A percentile compares a stretch with the other conserved stretches of the same genome.
Conservation (phyloP, 2,797 vertebrate species). For the Kryptolebias ocellatus region DNA sequence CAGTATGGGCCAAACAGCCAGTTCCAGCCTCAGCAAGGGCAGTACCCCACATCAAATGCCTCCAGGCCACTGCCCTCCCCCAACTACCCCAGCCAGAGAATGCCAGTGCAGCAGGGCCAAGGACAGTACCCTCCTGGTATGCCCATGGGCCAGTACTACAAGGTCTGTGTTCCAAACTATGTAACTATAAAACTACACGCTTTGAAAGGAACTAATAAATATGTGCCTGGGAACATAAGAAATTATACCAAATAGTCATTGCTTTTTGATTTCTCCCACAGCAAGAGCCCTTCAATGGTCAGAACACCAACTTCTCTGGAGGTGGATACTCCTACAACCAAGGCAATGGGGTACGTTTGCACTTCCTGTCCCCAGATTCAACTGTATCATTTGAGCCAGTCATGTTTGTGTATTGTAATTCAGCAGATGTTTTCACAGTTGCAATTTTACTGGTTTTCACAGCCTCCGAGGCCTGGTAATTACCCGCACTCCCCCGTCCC, state of each 20-base stretch:
- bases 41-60: slow-evolving; percentile 91
- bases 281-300: slow-evolving; percentile 91
- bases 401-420: slow-evolving; percentile 18
- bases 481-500: slow-evolving; percentile 99
- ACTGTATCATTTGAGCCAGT: slow-evolving; percentile 2
- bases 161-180: slow-evolving; percentile 79
- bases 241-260: background rate
- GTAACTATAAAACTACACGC: background rate
- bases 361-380: background rate
- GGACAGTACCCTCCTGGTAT: slow-evolving; percentile 95
- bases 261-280: slow-evolving; percentile 57
- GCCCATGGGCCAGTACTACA: slow-evolving; percentile 97
- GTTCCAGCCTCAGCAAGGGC: slow-evolving; percentile 96
- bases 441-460: slow-evolving; percentile 34
- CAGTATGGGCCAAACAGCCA: slow-evolving; percentile 98
- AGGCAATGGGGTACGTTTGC: slow-evolving; percentile 85
- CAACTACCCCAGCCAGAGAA: slow-evolving; percentile 94
- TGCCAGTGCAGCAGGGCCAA: slow-evolving; percentile 92
- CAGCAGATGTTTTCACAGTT: slow-evolving; percentile 45
- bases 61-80: slow-evolving; percentile 93
- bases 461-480: slow-evolving; percentile 96
- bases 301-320: slow-evolving; percentile 89
- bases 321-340: slow-evolving; percentile 89
- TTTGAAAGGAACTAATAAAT: background rate
- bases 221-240: background rate